A percentile compares a stretch with the other conserved stretches of the same genome.
These are phyloP conservation scores for Pandemis heparana DNA, from an alignment of 2,888 invertebrate genomes.

Conservation along the genomic window DNA sequence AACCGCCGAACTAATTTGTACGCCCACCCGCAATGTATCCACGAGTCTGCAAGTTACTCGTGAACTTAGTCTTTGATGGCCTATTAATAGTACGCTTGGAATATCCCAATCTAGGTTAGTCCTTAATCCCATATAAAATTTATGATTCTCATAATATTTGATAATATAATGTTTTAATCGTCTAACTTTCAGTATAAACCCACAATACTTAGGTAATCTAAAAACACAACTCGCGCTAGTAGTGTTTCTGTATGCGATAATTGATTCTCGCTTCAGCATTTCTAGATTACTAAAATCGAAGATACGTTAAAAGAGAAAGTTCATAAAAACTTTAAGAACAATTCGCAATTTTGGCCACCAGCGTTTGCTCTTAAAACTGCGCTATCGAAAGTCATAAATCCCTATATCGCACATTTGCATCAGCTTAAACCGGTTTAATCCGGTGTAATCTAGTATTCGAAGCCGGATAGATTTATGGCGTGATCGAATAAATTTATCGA, in stretches of 20 bases:
- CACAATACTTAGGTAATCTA: background rate
- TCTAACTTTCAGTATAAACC: background rate
- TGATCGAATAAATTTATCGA: constrained; percentile 58
- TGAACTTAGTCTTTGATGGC: constrained; percentile 1
- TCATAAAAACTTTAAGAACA: background rate
- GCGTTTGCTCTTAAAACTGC: background rate
- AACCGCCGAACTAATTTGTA: constrained; percentile 14
- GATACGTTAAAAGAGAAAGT: background rate
- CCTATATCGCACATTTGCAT: constrained; percentile 19
- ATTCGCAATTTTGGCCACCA: background rate
- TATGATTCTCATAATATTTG: background rate
- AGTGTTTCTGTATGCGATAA: no score
- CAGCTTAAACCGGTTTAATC: constrained; percentile 27
- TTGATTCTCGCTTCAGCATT: no score
- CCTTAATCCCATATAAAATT: background rate
- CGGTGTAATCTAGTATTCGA: constrained; percentile 20
- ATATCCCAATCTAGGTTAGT: background rate
- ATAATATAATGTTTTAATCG: background rate
- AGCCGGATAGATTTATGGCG: constrained; percentile 50
- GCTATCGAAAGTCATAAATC: background rate
- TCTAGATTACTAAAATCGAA: no score
- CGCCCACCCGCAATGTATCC: constrained; percentile 1
- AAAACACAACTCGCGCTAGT: background rate
- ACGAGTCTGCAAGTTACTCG: background rate
- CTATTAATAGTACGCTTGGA: background rate